A percentile compares a stretch with the other conserved stretches of the same genome.
Evolutionary conservation across 2,888 invertebrate genomes (phyloP).

Genomic region (Amiota communis): DNA sequence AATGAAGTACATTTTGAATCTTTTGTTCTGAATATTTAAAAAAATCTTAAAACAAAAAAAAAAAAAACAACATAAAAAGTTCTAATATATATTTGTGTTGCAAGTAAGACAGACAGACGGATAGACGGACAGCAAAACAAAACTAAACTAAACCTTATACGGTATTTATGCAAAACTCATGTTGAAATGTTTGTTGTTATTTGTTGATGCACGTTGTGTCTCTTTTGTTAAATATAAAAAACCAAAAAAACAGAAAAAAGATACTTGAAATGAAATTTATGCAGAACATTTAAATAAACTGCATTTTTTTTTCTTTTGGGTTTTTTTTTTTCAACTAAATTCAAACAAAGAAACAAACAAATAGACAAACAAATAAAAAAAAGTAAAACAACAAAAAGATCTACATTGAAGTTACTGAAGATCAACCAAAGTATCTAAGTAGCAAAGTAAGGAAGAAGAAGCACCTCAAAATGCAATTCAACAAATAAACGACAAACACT

Average conservation of each 20-base stretch:
- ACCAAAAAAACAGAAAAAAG: background rate
- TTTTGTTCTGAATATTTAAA: too few species aligned
- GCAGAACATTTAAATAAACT: slow-evolving; percentile 27
- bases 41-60: too few species aligned
- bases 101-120: too few species aligned
- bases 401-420: background rate
- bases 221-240: too few species aligned
- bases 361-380: too few species aligned
- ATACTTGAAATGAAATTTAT: slow-evolving; percentile 21
- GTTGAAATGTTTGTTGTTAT: slow-evolving; percentile 2
- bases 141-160: background rate
- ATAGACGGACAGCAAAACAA: background rate
- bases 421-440: background rate
- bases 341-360: background rate
- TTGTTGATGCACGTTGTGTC: background rate
- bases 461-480: slow-evolving; percentile 21
- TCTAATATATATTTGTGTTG: too few species aligned
- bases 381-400: too few species aligned
- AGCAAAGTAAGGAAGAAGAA: background rate
- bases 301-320: background rate
- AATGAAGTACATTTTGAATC: background rate
- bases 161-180: slow-evolving; percentile 19
- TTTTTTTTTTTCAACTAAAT: background rate
- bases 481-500: background rate
- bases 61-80: too few species aligned